Base-by-base conservation (phyloP, 2,888 invertebrate genomes). In the Tetropium fuscum region DNA sequence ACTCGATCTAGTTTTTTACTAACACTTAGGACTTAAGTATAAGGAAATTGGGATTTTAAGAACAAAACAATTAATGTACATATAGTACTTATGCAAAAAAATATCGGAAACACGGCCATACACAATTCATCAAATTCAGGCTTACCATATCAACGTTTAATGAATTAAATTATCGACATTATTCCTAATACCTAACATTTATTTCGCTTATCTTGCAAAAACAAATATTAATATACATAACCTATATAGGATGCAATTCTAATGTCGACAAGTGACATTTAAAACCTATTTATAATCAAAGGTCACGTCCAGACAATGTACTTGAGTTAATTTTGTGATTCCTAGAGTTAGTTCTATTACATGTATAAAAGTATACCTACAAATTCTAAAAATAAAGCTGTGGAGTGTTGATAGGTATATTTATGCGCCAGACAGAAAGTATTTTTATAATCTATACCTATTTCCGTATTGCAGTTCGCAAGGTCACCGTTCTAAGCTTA, bases 201-300 rank as follows among this genome's bases (percentile, higher is more conserved):
- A 11, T 41, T 7, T 44, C 8, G n/a, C n/a, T 30, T 25, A n/a
- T n/a, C 5, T 27, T 16, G n/a, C 10, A 11, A 6, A 18, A 3
- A 41, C 18, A 5, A 43, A 44, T 5, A 25, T 44, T 22, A 15
- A 34, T 48, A 34, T 34, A 11, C 11, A 20, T 20, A 19, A 22
- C 36, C 48, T 36, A 22, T 48, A 20, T 34, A 61, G 71, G 69
- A 74, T 74, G 73, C 74, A 76, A 68, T 73, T 57, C 49, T 70
- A 78, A 80, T 79, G 78, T 74, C 78, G 76, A 76, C 79, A 71
- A 79, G 77, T 79, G 78, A 71, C 78, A 80, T 80, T 80, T 80
- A 75, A 65, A 68, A 63, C 32, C 38, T 63, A 48, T 59, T 65
- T 66, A 62, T n/a, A 68, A 61, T 40, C 60, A 73, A 74, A 74